phyloP scores from a whole-genome alignment of 2,113 vertebrate species.

The Cyprinus carpio region DNA sequence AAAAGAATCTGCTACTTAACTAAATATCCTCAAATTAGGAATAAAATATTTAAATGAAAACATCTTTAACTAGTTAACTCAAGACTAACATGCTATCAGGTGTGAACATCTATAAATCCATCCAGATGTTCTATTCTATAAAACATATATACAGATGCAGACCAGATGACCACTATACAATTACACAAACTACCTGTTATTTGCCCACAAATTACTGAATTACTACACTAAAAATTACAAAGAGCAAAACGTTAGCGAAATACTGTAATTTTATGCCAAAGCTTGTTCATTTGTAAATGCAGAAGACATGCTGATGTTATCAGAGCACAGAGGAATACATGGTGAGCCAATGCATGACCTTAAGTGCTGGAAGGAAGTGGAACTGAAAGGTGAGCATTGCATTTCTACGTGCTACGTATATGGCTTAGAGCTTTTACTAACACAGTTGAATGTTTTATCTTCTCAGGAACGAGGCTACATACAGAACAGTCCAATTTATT shows the following conservation, averaged over 20 bases:
- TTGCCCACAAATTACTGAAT: conserved; percentile 31
- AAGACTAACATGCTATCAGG: conserved; percentile 10
- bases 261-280: neutral
- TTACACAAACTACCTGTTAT: conserved; percentile 22
- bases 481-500: conserved; percentile 14
- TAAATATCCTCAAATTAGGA: neutral
- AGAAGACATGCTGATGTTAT: conserved; percentile 9
- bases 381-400: conserved; percentile 5
- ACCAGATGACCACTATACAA: conserved; percentile 39
- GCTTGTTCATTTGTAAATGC: neutral
- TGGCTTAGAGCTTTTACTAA: conserved; percentile 25
- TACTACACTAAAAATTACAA: conserved; percentile 19
- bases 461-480: conserved; percentile 29
- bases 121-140: conserved; percentile 49
- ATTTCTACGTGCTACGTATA: neutral
- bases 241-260: conserved; percentile 11
- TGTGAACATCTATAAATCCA: neutral
- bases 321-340: neutral
- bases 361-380: conserved; percentile 5
- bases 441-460: conserved; percentile 9
- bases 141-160: conserved; percentile 16
- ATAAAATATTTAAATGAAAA: neutral
- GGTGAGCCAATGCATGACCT: neutral
- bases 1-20: conserved; percentile 10
- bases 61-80: neutral